Conservation (phyloP, 1,140 invertebrate species). For the Drosophila fuyamai region DNA sequence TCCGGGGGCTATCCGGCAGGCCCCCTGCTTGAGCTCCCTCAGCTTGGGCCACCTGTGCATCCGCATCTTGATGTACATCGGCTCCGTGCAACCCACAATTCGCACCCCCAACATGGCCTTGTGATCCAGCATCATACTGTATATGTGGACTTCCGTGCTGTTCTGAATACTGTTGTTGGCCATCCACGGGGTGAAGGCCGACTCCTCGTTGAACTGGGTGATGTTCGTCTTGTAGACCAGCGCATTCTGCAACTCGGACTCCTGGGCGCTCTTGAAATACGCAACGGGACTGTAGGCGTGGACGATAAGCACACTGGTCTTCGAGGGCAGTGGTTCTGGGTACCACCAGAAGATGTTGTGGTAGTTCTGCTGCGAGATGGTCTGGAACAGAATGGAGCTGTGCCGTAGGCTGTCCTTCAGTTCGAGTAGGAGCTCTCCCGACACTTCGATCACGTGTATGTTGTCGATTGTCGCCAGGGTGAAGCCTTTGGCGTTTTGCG, state of each 20-base stretch:
- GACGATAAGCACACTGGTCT: slow-evolving; percentile 7
- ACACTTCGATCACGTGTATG: not conserved
- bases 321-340: slow-evolving; percentile 20
- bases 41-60: slow-evolving; percentile 11
- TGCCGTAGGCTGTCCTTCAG: not conserved
- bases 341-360: slow-evolving; percentile 46
- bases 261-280: not conserved
- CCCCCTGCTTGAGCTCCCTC: not conserved
- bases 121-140: not conserved
- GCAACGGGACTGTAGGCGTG: slow-evolving; percentile 10
- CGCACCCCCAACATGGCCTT: slow-evolving; percentile 29
- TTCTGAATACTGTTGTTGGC: slow-evolving; percentile 9
- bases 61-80: slow-evolving; percentile 5
- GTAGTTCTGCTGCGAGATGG: slow-evolving; percentile 21
- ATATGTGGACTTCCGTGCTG: slow-evolving; percentile 10
- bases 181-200: not conserved
- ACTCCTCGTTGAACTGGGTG: not conserved
- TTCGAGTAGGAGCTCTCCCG: slow-evolving; percentile 1
- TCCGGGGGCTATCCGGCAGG: slow-evolving; percentile 3
- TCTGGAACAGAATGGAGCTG: slow-evolving; percentile 24
- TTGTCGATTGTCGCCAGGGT: slow-evolving; percentile 12
- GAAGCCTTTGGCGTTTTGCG: not conserved
- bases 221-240: slow-evolving; percentile 21
- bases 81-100: slow-evolving; percentile 10
- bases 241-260: not conserved